Conservation (phyloP, 1,140 invertebrate genomes). For the Thaumetopoea pityocampa region DNA sequence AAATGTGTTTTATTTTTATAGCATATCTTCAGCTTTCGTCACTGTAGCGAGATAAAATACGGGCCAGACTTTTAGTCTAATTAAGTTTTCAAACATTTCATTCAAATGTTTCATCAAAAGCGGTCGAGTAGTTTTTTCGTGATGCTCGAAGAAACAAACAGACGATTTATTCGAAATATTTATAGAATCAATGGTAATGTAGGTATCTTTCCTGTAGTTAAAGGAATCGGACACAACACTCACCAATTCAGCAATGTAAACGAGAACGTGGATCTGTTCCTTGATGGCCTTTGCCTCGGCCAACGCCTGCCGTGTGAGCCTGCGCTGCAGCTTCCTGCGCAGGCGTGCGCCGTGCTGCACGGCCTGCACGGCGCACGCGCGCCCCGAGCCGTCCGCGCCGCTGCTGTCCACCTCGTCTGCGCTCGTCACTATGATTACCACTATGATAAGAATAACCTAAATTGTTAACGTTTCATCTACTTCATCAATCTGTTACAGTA, state of each 20-base stretch:
- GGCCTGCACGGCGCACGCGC: slow-evolving; percentile 80
- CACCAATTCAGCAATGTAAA: slow-evolving; percentile 86
- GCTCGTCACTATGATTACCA: slow-evolving; percentile 64
- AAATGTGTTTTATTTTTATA: no score
- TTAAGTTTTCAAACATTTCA: no score
- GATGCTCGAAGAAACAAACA: no score
- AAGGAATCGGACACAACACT: slow-evolving; percentile 30
- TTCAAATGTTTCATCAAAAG: no score
- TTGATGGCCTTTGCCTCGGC: slow-evolving; percentile 86
- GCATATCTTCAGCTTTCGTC: no score
- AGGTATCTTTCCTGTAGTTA: not conserved
- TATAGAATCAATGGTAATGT: not conserved
- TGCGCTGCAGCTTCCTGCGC: slow-evolving; percentile 82
- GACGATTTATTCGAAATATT: no score
- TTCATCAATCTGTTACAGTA: not conserved
- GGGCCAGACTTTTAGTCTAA: no score
- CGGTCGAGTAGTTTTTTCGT: no score
- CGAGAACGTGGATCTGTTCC: slow-evolving; percentile 84
- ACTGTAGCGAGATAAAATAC: no score
- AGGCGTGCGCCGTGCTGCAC: slow-evolving; percentile 85
- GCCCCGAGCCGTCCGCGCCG: slow-evolving; percentile 32
- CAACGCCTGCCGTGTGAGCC: slow-evolving; percentile 84
- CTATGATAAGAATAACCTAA: slow-evolving; percentile 41
- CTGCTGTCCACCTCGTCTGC: slow-evolving; percentile 34
- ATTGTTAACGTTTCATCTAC: no score